Percentiles rank a stretch among this genome's conserved stretches.
Evolutionary conservation across 2,888 invertebrate genomes (phyloP).

Genomic region (Morpho deidamia): DNA sequence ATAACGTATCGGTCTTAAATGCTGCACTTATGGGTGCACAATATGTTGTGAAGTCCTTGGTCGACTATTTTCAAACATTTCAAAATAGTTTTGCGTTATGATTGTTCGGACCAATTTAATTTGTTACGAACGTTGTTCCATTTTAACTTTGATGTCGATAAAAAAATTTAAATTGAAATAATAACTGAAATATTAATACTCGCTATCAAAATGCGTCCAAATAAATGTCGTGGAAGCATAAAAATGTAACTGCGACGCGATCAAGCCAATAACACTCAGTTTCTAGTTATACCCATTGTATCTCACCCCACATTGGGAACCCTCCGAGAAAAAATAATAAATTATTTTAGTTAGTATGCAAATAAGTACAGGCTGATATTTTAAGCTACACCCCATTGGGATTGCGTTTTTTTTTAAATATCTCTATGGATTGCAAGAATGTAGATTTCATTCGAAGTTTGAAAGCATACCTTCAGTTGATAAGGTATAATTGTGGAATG

Average conservation of each 20-base stretch:
- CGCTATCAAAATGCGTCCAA: constrained; percentile 3
- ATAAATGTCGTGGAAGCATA: constrained; percentile 25
- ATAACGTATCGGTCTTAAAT: constrained; percentile 27
- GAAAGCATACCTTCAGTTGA: constrained; percentile 12
- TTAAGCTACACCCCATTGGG: constrained; percentile 73
- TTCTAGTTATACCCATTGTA: constrained; percentile 70
- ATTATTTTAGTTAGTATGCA: constrained; percentile 79
- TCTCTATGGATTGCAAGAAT: constrained; percentile 58
- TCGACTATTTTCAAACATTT: constrained; percentile 16
- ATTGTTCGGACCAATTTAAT: constrained; percentile 9
- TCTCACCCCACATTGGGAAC: constrained; percentile 63
- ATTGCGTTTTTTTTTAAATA: constrained; percentile 53
- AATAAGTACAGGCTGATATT: constrained; percentile 73
- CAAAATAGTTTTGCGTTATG: constrained; percentile 14
- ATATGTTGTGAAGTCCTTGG: constrained; percentile 13
- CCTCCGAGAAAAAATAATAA: constrained; percentile 77
- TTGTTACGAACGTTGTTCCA: constrained; percentile 9
- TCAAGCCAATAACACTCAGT: constrained; percentile 72
- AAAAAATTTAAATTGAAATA: background rate
- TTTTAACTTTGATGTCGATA: constrained; percentile 3
- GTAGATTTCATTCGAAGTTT: constrained; percentile 23
- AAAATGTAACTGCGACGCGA: constrained; percentile 51
- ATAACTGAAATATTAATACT: constrained; percentile 2
- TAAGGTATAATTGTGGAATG: constrained; percentile 13
- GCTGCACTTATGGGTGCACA: background rate